Percentiles rank a stretch among this genome's conserved stretches.
Conservation (phyloP, 1,140 invertebrate species). For the Rhynchophorus ferrugineus region DNA sequence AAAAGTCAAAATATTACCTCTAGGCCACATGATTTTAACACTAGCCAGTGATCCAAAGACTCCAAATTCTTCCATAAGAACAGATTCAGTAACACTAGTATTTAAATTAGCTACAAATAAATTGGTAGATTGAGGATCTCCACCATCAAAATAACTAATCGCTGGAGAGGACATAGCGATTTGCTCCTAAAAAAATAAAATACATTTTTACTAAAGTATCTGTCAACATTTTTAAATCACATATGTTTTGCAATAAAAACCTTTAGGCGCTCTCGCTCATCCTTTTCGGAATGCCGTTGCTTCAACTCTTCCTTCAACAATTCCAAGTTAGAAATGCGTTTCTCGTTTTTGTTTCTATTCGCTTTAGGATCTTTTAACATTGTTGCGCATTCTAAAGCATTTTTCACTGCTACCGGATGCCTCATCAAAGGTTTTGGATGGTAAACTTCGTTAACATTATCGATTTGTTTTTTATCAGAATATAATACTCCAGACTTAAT, state of each 20-base stretch:
- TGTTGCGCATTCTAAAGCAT: slow-evolving; percentile 40
- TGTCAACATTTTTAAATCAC: too few relatives aligned
- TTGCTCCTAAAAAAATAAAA: slow-evolving; percentile 12
- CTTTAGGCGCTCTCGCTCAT: slow-evolving; percentile 19
- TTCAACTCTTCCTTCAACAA: slow-evolving; percentile 39
- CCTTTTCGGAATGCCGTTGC: slow-evolving; percentile 29
- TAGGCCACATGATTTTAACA: slow-evolving; percentile 90
- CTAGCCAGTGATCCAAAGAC: slow-evolving; percentile 81
- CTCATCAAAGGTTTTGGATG: slow-evolving; percentile 32
- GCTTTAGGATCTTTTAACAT: slow-evolving; percentile 33
- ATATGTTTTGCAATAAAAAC: background rate
- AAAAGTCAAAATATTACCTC: slow-evolving; percentile 41
- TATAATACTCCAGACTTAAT: slow-evolving; percentile 35
- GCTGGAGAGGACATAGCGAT: slow-evolving; percentile 2
- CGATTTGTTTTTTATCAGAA: slow-evolving; percentile 24
- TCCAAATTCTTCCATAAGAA: slow-evolving; percentile 83
- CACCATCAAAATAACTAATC: slow-evolving; percentile 46
- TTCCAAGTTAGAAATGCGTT: slow-evolving; percentile 37
- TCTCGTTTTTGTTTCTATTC: slow-evolving; percentile 25
- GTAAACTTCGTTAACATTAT: slow-evolving; percentile 29
- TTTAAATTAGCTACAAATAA: slow-evolving; percentile 82
- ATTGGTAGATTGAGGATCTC: slow-evolving; percentile 81
- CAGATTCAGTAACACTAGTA: slow-evolving; percentile 76
- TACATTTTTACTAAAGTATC: background rate
- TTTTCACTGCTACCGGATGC: slow-evolving; percentile 45